Conservation (phyloP, 1,140 invertebrate genomes). For the Luehdorfia chinensis region DNA sequence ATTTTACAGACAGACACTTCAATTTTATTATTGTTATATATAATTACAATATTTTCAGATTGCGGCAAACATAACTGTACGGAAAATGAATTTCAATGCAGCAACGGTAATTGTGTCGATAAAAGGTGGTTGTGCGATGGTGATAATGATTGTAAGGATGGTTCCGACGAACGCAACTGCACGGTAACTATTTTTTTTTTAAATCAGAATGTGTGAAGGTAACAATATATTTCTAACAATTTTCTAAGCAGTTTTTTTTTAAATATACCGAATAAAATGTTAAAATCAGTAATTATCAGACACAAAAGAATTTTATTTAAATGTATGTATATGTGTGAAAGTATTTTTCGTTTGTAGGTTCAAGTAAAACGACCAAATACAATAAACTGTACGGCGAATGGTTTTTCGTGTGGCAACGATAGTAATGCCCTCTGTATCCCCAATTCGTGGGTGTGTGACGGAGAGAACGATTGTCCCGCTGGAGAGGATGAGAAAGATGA, state of each 20-base stretch:
- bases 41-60: slow-evolving; percentile 27
- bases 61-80: slow-evolving; percentile 64
- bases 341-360: slow-evolving; percentile 25
- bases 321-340: too few relatives aligned
- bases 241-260: too few relatives aligned
- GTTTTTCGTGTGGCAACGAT: slow-evolving; percentile 77
- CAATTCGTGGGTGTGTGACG: slow-evolving; percentile 84
- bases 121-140: slow-evolving; percentile 79
- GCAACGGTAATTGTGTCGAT: slow-evolving; percentile 77
- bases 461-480: slow-evolving; percentile 84
- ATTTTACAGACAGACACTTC: too few relatives aligned
- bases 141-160: slow-evolving; percentile 82
- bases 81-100: slow-evolving; percentile 54
- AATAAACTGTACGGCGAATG: slow-evolving; percentile 55
- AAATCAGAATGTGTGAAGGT: too few relatives aligned
- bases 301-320: too few relatives aligned
- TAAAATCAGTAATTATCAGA: too few relatives aligned
- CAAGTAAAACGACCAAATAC: slow-evolving; percentile 40
- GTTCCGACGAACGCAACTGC: slow-evolving; percentile 83
- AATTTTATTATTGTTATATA: slow-evolving; percentile 47
- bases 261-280: too few relatives aligned
- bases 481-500: slow-evolving; percentile 83
- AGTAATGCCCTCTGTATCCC: slow-evolving; percentile 83
- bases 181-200: slow-evolving; percentile 34
- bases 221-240: too few relatives aligned